phyloP scores from a whole-genome alignment of 2,888 invertebrate genomes.

The Hirtodrosophila confusa region DNA sequence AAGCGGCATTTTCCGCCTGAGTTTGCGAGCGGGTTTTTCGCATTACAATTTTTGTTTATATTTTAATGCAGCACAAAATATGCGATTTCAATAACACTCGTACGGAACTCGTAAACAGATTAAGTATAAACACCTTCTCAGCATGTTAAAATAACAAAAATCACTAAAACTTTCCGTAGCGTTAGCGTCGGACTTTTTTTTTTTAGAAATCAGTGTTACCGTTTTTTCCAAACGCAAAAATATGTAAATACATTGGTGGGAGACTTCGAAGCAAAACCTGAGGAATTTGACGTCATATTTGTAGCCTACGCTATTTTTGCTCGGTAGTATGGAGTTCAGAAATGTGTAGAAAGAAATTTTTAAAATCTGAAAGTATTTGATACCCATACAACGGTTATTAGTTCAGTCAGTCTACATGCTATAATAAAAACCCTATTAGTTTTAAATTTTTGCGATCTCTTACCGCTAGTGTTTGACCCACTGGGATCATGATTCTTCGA shows the following conservation, averaged over 20 bases:
- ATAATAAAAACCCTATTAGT: too few relatives aligned
- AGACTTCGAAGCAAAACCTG: not conserved
- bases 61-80: constrained; percentile 43
- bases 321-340: not conserved
- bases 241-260: not conserved
- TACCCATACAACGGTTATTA: too few relatives aligned
- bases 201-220: constrained; percentile 41
- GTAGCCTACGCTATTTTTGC: constrained; percentile 12
- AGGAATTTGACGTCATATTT: not conserved
- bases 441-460: too few relatives aligned
- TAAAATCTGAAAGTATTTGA: too few relatives aligned
- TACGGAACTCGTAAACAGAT: constrained; percentile 23
- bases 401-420: too few relatives aligned
- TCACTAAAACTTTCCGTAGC: constrained; percentile 50
- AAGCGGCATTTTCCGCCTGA: constrained; percentile 82
- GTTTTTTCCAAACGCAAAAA: constrained; percentile 18
- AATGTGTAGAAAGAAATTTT: too few relatives aligned
- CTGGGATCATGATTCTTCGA: too few relatives aligned
- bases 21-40: constrained; percentile 84
- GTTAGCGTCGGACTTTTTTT: constrained; percentile 55
- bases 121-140: constrained; percentile 22
- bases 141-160: constrained; percentile 41
- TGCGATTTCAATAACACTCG: constrained; percentile 31
- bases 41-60: constrained; percentile 72
- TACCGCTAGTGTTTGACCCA: too few relatives aligned